Percentiles rank a stretch among this genome's conserved stretches.
Evolutionary conservation across 2,113 vertebrate species (phyloP).

Genomic region (Chaetorhynchus papuensis): DNA sequence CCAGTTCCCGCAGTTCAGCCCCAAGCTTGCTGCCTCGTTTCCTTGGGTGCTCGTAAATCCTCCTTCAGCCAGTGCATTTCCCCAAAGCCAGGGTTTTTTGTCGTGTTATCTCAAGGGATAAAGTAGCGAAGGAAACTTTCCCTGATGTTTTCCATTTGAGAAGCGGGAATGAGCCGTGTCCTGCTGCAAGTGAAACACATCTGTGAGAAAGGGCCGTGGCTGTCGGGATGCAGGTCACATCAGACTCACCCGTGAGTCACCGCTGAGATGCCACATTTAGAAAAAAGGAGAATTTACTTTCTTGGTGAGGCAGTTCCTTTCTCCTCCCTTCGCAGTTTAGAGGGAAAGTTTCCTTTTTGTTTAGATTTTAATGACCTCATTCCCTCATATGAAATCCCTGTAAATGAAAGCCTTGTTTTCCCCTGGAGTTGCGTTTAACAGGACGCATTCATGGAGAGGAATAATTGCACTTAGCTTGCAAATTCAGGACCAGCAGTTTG

Average conservation of each 20-base stretch:
- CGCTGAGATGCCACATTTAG: not conserved
- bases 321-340: not conserved
- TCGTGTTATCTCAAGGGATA: no score
- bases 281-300: not conserved
- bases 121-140: not conserved
- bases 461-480: constrained; percentile 7
- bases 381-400: not conserved
- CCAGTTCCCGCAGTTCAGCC: not conserved
- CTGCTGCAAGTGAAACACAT: not conserved
- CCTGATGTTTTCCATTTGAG: not conserved
- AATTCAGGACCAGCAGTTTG: not conserved
- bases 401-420: constrained; percentile 61
- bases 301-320: constrained; percentile 10
- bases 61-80: not conserved
- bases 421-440: not conserved
- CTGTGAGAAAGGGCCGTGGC: not conserved
- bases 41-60: not conserved
- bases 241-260: not conserved
- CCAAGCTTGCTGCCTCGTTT: not conserved
- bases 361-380: constrained; percentile 55
- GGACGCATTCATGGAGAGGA: not conserved
- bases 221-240: not conserved
- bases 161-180: not conserved
- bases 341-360: constrained; percentile 46
- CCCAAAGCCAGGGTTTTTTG: not conserved